These are phyloP conservation scores for Heliconius nattereri DNA, from an alignment of 1,140 invertebrate species.

Conservation along the genomic window DNA sequence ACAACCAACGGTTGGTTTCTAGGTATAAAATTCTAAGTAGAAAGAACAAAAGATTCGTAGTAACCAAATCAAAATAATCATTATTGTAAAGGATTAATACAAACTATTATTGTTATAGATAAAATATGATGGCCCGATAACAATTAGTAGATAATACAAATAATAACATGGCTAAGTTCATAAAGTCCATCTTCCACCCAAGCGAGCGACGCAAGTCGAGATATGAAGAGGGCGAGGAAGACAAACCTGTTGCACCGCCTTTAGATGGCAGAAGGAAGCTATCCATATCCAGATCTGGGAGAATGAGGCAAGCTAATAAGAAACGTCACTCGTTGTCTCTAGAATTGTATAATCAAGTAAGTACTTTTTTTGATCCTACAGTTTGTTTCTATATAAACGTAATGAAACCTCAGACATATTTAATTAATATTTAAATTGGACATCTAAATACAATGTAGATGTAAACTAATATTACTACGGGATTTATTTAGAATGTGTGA, in stretches of 20 bases:
- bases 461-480: too few relatives aligned
- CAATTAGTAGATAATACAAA: conserved; percentile 10
- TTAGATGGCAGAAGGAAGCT: conserved; percentile 66
- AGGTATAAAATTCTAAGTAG: too few relatives aligned
- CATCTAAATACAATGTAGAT: too few relatives aligned
- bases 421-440: too few relatives aligned
- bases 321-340: conserved; percentile 65
- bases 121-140: conserved; percentile 14
- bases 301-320: conserved; percentile 74
- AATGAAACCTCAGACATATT: too few relatives aligned
- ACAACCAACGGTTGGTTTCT: neutral
- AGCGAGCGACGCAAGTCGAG: conserved; percentile 59
- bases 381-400: too few relatives aligned
- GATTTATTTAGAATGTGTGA: too few relatives aligned
- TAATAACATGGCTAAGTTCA: conserved; percentile 71
- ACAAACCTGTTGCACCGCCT: conserved; percentile 51
- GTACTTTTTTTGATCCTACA: neutral
- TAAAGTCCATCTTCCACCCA: conserved; percentile 73
- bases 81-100: neutral
- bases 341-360: conserved; percentile 76
- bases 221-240: conserved; percentile 54
- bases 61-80: neutral
- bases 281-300: conserved; percentile 76
- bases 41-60: too few relatives aligned
- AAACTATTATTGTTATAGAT: conserved; percentile 25